Evolutionary conservation across 2,888 invertebrate species (phyloP).

Genomic region (Euphydryas editha): DNA sequence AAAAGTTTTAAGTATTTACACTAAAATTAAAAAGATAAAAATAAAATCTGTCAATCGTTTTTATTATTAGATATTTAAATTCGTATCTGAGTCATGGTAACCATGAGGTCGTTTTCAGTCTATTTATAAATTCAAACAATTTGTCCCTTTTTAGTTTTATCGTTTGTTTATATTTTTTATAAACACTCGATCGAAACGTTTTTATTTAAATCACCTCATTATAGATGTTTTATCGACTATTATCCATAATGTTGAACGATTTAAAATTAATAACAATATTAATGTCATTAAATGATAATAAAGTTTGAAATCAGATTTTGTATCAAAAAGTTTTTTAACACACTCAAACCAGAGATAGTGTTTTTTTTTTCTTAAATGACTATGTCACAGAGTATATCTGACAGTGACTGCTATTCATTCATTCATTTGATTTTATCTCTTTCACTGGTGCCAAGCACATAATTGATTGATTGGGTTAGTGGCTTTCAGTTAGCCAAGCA

Average conservation of each 20-base stretch:
- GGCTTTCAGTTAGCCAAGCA: no score
- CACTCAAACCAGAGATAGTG: neutral
- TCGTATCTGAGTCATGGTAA: constrained; percentile 50
- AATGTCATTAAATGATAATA: constrained; percentile 3
- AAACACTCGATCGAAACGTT: neutral
- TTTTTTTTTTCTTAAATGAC: no score
- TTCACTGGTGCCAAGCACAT: no score
- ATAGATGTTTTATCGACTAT: constrained; percentile 20
- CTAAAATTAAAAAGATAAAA: neutral
- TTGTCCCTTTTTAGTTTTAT: constrained; percentile 50
- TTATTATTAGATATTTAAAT: constrained; percentile 51
- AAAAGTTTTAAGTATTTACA: no score
- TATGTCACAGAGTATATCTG: no score
- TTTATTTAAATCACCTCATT: constrained; percentile 27
- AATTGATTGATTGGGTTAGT: no score
- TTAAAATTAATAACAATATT: constrained; percentile 11
- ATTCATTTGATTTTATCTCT: no score
- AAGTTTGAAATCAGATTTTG: neutral
- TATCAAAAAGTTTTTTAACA: neutral
- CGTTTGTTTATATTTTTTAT: constrained; percentile 44
- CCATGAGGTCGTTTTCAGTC: constrained; percentile 35
- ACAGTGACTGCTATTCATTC: no score
- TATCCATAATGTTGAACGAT: constrained; percentile 18
- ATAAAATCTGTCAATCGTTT: neutral
- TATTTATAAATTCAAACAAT: constrained; percentile 46